phyloP scores from a whole-genome alignment of 2,888 invertebrate genomes.

The Aphidoletes aphidimyza region DNA sequence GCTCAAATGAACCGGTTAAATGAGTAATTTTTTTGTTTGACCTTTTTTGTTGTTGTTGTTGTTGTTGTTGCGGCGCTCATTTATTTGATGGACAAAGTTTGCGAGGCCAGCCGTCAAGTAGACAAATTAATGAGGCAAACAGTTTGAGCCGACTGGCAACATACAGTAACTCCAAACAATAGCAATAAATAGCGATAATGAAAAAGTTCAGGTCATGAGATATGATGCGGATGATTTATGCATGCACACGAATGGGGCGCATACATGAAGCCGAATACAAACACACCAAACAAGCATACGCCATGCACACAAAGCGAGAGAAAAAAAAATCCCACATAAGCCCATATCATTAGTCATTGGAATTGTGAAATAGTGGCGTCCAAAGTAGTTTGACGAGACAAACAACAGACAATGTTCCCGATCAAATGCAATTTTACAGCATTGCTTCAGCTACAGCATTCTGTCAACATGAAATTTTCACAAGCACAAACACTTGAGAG shows the following conservation, averaged over 20 bases:
- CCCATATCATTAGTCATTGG: background rate
- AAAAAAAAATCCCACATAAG: constrained; percentile 24
- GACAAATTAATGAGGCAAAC: constrained; percentile 21
- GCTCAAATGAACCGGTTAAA: constrained; percentile 40
- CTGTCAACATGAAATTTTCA: too few species aligned
- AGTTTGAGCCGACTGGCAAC: background rate
- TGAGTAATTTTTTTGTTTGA: constrained; percentile 32
- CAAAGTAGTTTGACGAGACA: constrained; percentile 1
- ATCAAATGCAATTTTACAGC: too few species aligned
- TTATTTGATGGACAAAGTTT: constrained; percentile 25
- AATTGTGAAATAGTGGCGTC: background rate
- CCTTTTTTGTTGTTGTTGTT: too few species aligned
- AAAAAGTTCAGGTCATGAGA: constrained; percentile 3
- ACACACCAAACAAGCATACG: too few species aligned
- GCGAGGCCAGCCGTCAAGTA: background rate
- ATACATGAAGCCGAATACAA: too few species aligned
- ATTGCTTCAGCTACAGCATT: too few species aligned
- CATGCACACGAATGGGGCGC: constrained; percentile 30
- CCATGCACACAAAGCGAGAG: too few species aligned
- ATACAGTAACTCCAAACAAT: background rate
- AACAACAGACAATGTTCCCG: too few species aligned
- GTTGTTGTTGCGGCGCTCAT: background rate
- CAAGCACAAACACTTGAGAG: too few species aligned
- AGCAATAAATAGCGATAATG: background rate
- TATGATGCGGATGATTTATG: constrained; percentile 32